Conservation (phyloP, 1,140 invertebrate genomes). For the Hylaeus volcanicus region DNA sequence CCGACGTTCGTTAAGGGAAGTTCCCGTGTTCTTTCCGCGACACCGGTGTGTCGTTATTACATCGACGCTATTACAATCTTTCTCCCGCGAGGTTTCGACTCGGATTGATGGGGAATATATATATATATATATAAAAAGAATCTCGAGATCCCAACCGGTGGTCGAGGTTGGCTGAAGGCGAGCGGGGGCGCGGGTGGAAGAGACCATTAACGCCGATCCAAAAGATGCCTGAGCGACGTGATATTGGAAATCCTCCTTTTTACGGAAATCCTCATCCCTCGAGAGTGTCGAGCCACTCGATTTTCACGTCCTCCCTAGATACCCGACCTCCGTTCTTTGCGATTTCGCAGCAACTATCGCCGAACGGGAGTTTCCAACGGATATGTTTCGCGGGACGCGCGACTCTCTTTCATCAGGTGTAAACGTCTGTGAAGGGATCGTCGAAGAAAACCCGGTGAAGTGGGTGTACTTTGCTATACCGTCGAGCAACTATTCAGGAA, state of each 20-base stretch:
- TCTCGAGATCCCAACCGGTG: neutral
- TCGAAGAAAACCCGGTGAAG: neutral
- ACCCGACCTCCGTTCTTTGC: conserved; percentile 15
- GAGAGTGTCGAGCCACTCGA: conserved; percentile 41
- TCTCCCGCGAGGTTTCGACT: conserved; percentile 15
- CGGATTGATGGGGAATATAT: conserved; percentile 24
- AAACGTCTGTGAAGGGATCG: neutral
- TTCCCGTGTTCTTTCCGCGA: conserved; percentile 34
- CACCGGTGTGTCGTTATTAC: conserved; percentile 39
- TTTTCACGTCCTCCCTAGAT: conserved; percentile 28
- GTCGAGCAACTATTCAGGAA: too few relatives aligned
- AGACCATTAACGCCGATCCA: conserved; percentile 50
- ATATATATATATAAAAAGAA: conserved; percentile 19
- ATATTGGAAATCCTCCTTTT: conserved; percentile 44
- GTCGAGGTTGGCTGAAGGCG: conserved; percentile 2
- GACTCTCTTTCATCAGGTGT: neutral
- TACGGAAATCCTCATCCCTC: conserved; percentile 18
- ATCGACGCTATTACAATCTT: conserved; percentile 48
- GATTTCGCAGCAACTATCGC: conserved; percentile 19
- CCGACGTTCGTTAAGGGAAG: conserved; percentile 28
- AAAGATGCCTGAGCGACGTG: conserved; percentile 47
- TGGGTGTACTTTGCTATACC: neutral
- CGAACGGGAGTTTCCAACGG: conserved; percentile 9
- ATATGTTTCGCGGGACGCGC: conserved; percentile 13
- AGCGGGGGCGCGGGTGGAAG: conserved; percentile 22